Evolutionary conservation across 2,113 vertebrate genomes (phyloP).

Genomic region (Pelobates fuscus): DNA sequence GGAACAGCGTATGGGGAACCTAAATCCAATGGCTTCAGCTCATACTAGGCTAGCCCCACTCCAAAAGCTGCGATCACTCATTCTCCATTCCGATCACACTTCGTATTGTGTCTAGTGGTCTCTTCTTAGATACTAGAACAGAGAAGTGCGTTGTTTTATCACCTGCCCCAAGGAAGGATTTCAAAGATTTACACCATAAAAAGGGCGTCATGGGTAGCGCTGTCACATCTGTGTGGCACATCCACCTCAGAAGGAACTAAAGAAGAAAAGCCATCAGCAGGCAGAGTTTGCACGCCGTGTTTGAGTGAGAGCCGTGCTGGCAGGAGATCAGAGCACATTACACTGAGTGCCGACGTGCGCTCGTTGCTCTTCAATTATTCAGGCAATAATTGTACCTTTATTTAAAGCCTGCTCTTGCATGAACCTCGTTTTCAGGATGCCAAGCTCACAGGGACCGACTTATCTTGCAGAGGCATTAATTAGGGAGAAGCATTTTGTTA

Average conservation of each 20-base stretch:
- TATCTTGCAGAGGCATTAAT: conserved; percentile 64
- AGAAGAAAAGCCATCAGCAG: conserved; percentile 8
- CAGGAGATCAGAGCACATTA: conserved; percentile 56
- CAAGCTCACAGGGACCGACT: conserved; percentile 56
- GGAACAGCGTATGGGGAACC: conserved; percentile 32
- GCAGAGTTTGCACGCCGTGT: conserved; percentile 17
- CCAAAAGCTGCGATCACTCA: conserved; percentile 20
- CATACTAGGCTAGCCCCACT: conserved; percentile 6
- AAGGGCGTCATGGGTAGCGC: neutral
- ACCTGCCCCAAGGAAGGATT: neutral
- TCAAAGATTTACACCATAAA: neutral
- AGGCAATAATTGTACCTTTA: conserved; percentile 71
- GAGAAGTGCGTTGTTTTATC: neutral
- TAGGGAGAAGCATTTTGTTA: conserved; percentile 66
- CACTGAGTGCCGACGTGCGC: conserved; percentile 58
- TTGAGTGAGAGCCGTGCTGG: conserved; percentile 49
- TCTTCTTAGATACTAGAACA: no score
- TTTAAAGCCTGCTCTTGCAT: conserved; percentile 77
- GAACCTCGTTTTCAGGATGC: conserved; percentile 54
- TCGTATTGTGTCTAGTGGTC: neutral
- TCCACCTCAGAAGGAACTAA: conserved; percentile 1
- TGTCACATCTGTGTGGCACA: conserved; percentile 22
- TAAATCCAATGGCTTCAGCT: conserved; percentile 9
- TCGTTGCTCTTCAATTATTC: conserved; percentile 73
- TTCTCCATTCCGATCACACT: neutral